Evolutionary conservation across 2,113 vertebrate genomes (phyloP).

Genomic region (Rhynchopsitta pachyrhyncha): DNA sequence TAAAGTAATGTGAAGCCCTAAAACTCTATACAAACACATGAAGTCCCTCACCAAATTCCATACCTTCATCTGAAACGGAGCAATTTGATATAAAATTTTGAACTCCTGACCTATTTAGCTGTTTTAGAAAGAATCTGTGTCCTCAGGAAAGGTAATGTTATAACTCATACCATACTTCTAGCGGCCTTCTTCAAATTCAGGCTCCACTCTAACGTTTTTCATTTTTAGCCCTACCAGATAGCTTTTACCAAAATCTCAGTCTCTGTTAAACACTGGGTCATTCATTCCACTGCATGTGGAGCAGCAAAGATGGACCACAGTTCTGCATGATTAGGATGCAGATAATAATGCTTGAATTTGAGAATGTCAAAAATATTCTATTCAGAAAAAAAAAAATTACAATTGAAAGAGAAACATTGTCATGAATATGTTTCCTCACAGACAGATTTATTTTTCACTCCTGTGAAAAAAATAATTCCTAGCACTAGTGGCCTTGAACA

Average conservation of each 20-base stretch:
- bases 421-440: background rate
- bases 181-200: background rate
- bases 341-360: background rate
- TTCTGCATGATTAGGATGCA: background rate
- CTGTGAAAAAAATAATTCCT: background rate
- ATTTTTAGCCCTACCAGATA: background rate
- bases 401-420: background rate
- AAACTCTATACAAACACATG: background rate
- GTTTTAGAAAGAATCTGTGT: background rate
- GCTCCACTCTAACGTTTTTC: background rate
- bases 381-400: background rate
- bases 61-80: background rate
- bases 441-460: background rate
- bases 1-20: background rate
- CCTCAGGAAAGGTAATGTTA: background rate
- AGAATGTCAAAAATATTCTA: background rate
- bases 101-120: slow-evolving; percentile 7
- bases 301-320: background rate
- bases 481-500: background rate
- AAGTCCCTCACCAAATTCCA: background rate
- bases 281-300: background rate
- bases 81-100: background rate
- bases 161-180: background rate
- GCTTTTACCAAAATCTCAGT: background rate
- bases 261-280: background rate